Evolutionary conservation across 2,113 vertebrate species (phyloP).

Genomic region (Hipposideros armiger): DNA sequence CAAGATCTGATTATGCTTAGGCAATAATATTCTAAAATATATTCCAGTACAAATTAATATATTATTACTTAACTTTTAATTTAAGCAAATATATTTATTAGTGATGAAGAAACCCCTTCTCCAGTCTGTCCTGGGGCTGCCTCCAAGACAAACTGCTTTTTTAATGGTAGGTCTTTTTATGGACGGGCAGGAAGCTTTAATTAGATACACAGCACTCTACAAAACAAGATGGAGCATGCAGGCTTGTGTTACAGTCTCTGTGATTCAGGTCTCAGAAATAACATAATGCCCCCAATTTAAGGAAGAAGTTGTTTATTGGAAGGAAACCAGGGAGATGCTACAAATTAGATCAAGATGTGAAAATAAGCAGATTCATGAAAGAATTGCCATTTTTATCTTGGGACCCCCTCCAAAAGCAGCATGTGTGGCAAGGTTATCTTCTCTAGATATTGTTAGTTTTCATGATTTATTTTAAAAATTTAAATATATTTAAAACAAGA

Average conservation of each 20-base stretch:
- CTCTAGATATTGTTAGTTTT: background rate
- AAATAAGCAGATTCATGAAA: conserved; percentile 27
- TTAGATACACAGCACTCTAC: conserved; percentile 70
- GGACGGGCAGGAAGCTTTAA: conserved; percentile 73
- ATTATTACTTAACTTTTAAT: conserved; percentile 75
- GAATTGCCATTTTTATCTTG: conserved; percentile 2
- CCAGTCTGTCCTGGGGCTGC: conserved; percentile 43
- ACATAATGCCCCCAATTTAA: conserved; percentile 73
- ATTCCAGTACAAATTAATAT: conserved; percentile 62
- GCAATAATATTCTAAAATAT: conserved; percentile 77
- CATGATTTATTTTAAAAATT: background rate
- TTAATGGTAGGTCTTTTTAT: conserved; percentile 75
- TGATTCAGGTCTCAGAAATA: conserved; percentile 76
- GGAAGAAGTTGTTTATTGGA: conserved; percentile 77
- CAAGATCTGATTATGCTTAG: conserved; percentile 64
- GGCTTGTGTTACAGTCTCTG: conserved; percentile 57
- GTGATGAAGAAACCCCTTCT: conserved; percentile 64
- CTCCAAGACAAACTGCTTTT: conserved; percentile 54
- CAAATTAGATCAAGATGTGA: conserved; percentile 61
- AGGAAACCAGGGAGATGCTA: conserved; percentile 61
- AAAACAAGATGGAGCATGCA: conserved; percentile 70
- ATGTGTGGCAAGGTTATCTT: background rate
- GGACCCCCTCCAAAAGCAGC: background rate
- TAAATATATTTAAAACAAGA: background rate
- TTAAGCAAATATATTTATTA: conserved; percentile 65